These are phyloP conservation scores for Tortrix viridana DNA, from an alignment of 2,888 invertebrate genomes.

Conservation along the genomic window DNA sequence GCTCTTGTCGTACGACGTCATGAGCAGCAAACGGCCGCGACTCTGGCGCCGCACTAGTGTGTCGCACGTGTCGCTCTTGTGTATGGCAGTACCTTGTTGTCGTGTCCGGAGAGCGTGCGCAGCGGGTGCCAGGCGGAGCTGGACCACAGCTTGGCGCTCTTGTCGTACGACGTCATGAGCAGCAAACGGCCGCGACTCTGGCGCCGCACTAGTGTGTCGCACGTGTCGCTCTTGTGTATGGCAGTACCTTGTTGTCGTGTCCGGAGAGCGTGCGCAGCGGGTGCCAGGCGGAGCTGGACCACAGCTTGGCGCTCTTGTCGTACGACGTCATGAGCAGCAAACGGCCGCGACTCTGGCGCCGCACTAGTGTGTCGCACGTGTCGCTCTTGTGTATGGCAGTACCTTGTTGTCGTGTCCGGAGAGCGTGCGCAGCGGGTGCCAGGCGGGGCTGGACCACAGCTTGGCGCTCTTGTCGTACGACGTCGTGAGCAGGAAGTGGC, in stretches of 20 bases:
- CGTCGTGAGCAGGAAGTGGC: constrained; percentile 94
- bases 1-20: constrained; percentile 96
- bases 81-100: constrained; percentile 87
- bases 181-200: constrained; percentile 94
- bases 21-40: constrained; percentile 95
- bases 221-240: neutral
- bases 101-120: constrained; percentile 97
- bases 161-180: constrained; percentile 96
- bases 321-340: constrained; percentile 97
- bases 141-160: constrained; percentile 97
- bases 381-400: neutral
- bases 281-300: constrained; percentile 99
- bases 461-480: constrained; percentile 97
- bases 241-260: constrained; percentile 92
- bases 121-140: constrained; percentile 98
- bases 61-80: neutral
- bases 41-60: constrained; percentile 60
- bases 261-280: constrained; percentile 97
- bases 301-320: constrained; percentile 95
- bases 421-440: constrained; percentile 98
- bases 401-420: constrained; percentile 97
- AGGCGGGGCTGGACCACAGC: constrained; percentile 97
- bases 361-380: neutral
- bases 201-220: constrained; percentile 76
- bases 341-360: constrained; percentile 89